Percentiles rank a stretch among this genome's conserved stretches.
Conservation (phyloP, 2,888 invertebrate genomes). For the Drosophila nr. medialis region DNA sequence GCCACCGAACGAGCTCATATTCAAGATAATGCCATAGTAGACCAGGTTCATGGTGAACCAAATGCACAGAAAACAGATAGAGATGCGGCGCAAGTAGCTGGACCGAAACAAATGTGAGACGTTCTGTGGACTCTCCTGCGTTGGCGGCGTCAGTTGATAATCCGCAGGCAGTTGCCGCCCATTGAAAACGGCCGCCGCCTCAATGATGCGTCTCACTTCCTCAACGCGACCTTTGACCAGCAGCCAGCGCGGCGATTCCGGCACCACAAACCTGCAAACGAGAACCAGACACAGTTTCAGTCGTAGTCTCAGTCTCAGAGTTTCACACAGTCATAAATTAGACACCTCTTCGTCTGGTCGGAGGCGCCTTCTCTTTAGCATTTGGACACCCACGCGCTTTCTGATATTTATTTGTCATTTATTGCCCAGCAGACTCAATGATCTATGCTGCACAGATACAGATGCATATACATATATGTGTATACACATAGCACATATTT, state of each 20-base stretch:
- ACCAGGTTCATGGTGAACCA: constrained; percentile 89
- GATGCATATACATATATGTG: constrained; percentile 1
- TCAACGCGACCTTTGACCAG: constrained; percentile 90
- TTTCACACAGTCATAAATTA: constrained; percentile 45
- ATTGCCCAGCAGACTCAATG: constrained; percentile 37
- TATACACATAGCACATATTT: constrained; percentile 15
- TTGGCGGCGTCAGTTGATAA: constrained; percentile 87
- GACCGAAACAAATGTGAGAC: constrained; percentile 89
- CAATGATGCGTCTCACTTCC: constrained; percentile 88
- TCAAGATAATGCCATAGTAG: constrained; percentile 87
- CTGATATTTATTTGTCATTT: constrained; percentile 55
- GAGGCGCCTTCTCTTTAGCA: constrained; percentile 38
- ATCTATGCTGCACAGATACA: constrained; percentile 17
- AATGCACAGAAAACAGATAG: constrained; percentile 89
- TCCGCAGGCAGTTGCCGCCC: constrained; percentile 88
- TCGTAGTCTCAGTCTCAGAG: constrained; percentile 8
- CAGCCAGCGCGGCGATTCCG: constrained; percentile 93
- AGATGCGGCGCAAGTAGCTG: constrained; percentile 88
- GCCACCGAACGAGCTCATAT: constrained; percentile 91
- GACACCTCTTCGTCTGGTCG: constrained; percentile 25
- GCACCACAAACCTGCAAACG: constrained; percentile 88
- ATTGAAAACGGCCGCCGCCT: constrained; percentile 89
- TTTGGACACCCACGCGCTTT: constrained; percentile 60
- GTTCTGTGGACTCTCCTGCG: constrained; percentile 86
- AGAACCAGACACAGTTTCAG: constrained; percentile 27